These are phyloP conservation scores for Zosterops pallidus DNA, from an alignment of 2,113 vertebrate species.

Conservation along the genomic window DNA sequence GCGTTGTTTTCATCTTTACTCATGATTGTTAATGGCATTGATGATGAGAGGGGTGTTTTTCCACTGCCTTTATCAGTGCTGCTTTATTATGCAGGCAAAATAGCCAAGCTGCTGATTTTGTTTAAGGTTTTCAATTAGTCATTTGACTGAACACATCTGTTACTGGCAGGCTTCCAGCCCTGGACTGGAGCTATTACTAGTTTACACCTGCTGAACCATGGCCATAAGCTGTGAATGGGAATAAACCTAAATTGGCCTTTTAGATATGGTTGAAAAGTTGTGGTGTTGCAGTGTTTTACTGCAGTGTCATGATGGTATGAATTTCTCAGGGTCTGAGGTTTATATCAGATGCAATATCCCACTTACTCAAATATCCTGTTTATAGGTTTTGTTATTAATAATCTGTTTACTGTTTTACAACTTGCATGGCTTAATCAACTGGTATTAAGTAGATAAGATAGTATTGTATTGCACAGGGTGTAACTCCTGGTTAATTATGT, in stretches of 20 bases:
- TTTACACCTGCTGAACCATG: slow-evolving; percentile 85
- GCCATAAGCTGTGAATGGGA: slow-evolving; percentile 76
- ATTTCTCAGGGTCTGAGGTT: slow-evolving; percentile 48
- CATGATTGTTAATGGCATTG: slow-evolving; percentile 99
- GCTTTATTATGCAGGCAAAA: slow-evolving; percentile 97
- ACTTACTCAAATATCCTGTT: slow-evolving; percentile 43
- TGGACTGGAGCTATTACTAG: slow-evolving; percentile 86
- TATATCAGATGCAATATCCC: not conserved
- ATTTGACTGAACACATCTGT: slow-evolving; percentile 99
- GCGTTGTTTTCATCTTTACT: slow-evolving; percentile 99
- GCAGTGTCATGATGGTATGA: slow-evolving; percentile 53
- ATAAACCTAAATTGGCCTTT: slow-evolving; percentile 80
- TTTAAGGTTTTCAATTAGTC: slow-evolving; percentile 99
- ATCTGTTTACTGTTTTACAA: slow-evolving; percentile 60
- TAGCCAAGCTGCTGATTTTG: slow-evolving; percentile 97
- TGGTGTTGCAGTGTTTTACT: slow-evolving; percentile 68
- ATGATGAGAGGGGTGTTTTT: slow-evolving; percentile 96
- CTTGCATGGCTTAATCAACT: slow-evolving; percentile 64
- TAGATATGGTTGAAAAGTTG: slow-evolving; percentile 78
- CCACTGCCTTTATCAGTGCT: slow-evolving; percentile 86
- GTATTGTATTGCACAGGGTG: slow-evolving; percentile 49
- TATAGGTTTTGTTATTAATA: slow-evolving; percentile 65
- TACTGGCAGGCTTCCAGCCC: slow-evolving; percentile 89
- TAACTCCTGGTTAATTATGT: slow-evolving; percentile 63
- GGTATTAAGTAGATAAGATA: slow-evolving; percentile 69